Percentiles rank a stretch among this genome's conserved stretches.
phyloP scores from a whole-genome alignment of 2,888 invertebrate genomes.

The Drosophila glabriapex region DNA sequence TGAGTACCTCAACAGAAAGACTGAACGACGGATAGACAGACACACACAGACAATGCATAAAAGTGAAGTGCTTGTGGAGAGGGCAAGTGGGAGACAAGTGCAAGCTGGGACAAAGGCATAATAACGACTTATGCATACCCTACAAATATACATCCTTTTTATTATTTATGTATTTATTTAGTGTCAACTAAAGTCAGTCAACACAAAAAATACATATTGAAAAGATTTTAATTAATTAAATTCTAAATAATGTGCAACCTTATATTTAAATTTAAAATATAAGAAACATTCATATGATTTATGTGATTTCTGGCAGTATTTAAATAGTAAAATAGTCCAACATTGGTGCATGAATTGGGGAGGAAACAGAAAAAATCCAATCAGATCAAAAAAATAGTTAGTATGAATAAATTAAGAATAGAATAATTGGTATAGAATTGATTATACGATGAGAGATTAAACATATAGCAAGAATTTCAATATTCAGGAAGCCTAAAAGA shows the following conservation, averaged over 20 bases:
- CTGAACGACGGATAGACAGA: constrained; percentile 14
- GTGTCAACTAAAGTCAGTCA: not conserved
- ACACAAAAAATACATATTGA: not conserved
- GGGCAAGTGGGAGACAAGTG: constrained; percentile 42
- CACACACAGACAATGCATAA: constrained; percentile 78
- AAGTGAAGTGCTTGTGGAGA: constrained; percentile 71
- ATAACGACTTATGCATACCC: constrained; percentile 19
- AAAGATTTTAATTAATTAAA: too few species aligned
- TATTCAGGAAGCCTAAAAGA: too few species aligned
- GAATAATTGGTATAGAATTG: not conserved
- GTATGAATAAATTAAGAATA: not conserved
- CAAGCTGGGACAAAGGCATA: not conserved
- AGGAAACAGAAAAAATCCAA: not conserved
- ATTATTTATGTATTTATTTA: not conserved
- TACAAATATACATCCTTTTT: too few species aligned
- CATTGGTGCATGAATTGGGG: not conserved
- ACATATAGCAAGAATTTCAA: not conserved
- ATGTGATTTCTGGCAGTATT: not conserved
- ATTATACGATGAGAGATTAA: not conserved
- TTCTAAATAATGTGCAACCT: not conserved
- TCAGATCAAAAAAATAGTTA: not conserved
- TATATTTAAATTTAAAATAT: not conserved
- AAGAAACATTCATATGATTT: not conserved
- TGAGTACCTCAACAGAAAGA: constrained; percentile 69
- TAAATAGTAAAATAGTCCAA: not conserved